phyloP scores from a whole-genome alignment of 2,113 vertebrate species.

The Tetrax tetrax region DNA sequence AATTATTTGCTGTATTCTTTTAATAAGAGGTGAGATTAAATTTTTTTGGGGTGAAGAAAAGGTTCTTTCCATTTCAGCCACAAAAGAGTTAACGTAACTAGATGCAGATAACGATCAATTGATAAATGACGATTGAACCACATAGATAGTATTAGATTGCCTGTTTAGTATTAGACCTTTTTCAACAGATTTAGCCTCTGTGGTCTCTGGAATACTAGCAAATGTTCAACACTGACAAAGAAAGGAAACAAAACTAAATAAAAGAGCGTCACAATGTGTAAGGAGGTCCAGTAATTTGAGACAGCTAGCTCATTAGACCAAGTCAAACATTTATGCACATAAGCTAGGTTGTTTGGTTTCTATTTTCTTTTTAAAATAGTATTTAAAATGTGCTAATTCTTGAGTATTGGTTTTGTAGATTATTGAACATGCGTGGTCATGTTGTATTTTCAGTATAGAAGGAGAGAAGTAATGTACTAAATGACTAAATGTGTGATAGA shows the following conservation, averaged over 20 bases:
- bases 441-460: background rate
- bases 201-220: slow-evolving; percentile 64
- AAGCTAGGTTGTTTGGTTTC: background rate
- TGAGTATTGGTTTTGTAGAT: background rate
- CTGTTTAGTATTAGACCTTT: slow-evolving; percentile 72
- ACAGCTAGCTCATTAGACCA: background rate
- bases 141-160: slow-evolving; percentile 74
- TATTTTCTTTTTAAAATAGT: background rate
- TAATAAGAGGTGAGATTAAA: background rate
- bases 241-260: slow-evolving; percentile 65
- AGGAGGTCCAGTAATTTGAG: slow-evolving; percentile 42
- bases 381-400: background rate
- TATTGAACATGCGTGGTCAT: background rate
- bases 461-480: background rate
- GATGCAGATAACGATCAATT: slow-evolving; percentile 79
- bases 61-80: slow-evolving; percentile 57
- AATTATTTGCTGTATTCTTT: slow-evolving; percentile 45
- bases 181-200: slow-evolving; percentile 69
- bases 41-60: background rate
- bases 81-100: slow-evolving; percentile 78
- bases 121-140: slow-evolving; percentile 79
- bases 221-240: slow-evolving; percentile 59
- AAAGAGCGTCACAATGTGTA: slow-evolving; percentile 3
- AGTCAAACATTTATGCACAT: background rate
- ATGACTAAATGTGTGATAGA: slow-evolving; percentile 34